phyloP scores from a whole-genome alignment of 2,113 vertebrate genomes.

The Progne subis region DNA sequence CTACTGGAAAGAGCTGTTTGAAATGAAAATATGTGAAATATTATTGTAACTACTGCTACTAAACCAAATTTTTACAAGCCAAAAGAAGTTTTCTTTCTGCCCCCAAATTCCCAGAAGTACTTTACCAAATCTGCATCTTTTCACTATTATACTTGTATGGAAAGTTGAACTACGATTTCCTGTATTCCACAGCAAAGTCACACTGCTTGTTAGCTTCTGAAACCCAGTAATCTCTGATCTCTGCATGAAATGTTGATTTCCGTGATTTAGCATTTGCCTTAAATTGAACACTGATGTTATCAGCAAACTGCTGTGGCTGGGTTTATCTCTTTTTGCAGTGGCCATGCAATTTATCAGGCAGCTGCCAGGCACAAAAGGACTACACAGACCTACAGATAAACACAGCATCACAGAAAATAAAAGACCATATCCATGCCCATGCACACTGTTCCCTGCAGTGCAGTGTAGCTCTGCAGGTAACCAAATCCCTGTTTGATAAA shows the following conservation, averaged over 20 bases:
- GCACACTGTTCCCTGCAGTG: background rate
- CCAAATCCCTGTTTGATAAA: background rate
- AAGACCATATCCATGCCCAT: background rate
- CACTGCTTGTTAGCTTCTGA: background rate
- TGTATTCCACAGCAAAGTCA: background rate
- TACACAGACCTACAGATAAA: background rate
- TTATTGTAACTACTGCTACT: background rate
- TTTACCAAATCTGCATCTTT: background rate
- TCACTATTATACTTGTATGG: background rate
- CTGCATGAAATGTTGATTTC: constrained; percentile 34
- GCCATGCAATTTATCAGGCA: constrained; percentile 34
- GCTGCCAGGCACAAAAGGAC: constrained; percentile 22
- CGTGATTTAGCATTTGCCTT: background rate
- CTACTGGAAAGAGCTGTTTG: background rate
- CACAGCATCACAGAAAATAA: background rate
- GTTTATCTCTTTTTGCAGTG: constrained; percentile 44
- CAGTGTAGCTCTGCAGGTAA: background rate
- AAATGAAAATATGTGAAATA: background rate
- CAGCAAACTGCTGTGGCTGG: background rate
- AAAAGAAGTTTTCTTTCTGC: background rate
- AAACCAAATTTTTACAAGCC: background rate
- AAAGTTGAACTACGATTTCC: background rate
- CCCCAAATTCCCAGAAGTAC: background rate
- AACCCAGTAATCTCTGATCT: background rate
- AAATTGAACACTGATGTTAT: constrained; percentile 33